Conservation (phyloP, 2,113 vertebrate species). For the Rhinolophus sinicus region DNA sequence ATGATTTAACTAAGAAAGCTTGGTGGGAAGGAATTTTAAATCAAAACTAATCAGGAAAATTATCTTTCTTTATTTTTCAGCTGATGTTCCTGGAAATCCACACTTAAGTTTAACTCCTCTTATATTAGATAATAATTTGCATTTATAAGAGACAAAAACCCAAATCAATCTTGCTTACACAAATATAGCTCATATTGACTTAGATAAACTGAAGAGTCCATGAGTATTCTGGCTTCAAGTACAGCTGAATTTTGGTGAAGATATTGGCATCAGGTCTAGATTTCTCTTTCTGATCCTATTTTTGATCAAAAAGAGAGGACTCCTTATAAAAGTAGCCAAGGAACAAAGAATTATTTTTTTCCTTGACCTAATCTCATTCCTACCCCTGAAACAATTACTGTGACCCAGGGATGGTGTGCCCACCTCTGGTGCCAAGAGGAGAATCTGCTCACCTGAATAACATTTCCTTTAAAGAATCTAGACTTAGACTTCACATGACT, state of each 20-base stretch:
- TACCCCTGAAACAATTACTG: background rate
- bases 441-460: background rate
- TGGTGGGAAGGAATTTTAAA: background rate
- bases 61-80: background rate
- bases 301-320: background rate
- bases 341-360: background rate
- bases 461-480: background rate
- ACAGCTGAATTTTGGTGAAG: background rate
- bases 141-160: background rate
- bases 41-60: background rate
- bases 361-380: background rate
- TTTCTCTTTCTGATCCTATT: background rate
- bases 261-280: background rate
- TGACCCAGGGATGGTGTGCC: rapidly evolving
- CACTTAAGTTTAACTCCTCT: background rate
- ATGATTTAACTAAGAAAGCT: background rate
- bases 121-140: background rate
- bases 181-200: background rate
- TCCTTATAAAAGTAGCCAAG: background rate
- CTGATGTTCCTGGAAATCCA: background rate
- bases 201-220: background rate
- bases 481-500: background rate
- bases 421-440: background rate
- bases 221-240: background rate
- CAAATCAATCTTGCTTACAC: background rate